phyloP scores from a whole-genome alignment of 1,140 invertebrate species.

The Nautilus pompilius region DNA sequence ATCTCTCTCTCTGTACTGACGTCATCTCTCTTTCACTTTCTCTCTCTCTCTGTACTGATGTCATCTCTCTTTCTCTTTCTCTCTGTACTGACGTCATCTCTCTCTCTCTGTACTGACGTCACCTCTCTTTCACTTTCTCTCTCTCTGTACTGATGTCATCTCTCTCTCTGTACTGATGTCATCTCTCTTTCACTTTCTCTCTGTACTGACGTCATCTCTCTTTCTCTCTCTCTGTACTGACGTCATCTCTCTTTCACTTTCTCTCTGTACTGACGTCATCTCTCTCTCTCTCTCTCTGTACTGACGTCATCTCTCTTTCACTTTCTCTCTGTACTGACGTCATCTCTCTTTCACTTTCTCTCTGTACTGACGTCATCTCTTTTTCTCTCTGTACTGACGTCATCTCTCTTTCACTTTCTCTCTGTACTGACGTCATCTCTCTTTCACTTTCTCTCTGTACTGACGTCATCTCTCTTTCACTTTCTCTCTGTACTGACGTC shows the following conservation, averaged over 20 bases:
- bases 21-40: slow-evolving; percentile 12
- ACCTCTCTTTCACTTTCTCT: not conserved
- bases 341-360: slow-evolving; percentile 18
- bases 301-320: slow-evolving; percentile 13
- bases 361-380: slow-evolving; percentile 14
- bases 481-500: slow-evolving; percentile 2
- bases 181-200: no score
- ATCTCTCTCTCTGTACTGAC: not conserved
- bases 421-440: slow-evolving; percentile 5
- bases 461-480: slow-evolving; percentile 6
- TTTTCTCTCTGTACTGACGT: slow-evolving; percentile 11
- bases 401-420: not conserved
- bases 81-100: slow-evolving; percentile 1
- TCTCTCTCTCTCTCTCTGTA: not conserved
- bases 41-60: slow-evolving; percentile 1
- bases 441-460: slow-evolving; percentile 16
- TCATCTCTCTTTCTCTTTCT: slow-evolving; percentile 12
- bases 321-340: slow-evolving; percentile 16
- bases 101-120: not conserved
- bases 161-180: no score
- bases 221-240: no score
- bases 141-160: no score
- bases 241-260: slow-evolving; percentile 8
- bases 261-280: not conserved
- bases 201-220: no score